phyloP scores from a whole-genome alignment of 1,140 invertebrate genomes.

The Tetramorium parvispinum region DNA sequence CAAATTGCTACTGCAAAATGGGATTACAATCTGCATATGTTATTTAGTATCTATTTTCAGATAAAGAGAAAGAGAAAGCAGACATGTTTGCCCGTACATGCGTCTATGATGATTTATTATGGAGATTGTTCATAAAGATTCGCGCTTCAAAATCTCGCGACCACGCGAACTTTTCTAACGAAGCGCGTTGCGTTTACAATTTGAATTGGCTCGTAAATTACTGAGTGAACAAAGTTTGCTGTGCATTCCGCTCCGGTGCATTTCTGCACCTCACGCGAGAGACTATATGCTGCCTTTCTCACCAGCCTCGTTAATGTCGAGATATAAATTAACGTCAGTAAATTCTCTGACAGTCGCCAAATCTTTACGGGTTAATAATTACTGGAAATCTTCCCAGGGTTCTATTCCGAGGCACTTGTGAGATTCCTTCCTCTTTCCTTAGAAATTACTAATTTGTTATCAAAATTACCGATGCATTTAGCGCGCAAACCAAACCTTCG shows the following conservation, averaged over 20 bases:
- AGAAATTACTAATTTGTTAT: slow-evolving; percentile 40
- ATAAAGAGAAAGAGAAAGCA: not conserved
- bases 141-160: slow-evolving; percentile 36
- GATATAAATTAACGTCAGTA: slow-evolving; percentile 44
- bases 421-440: not conserved
- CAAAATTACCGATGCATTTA: slow-evolving; percentile 28
- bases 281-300: slow-evolving; percentile 19
- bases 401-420: not conserved
- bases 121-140: slow-evolving; percentile 37
- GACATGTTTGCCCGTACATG: not conserved
- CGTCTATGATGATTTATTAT: slow-evolving; percentile 31
- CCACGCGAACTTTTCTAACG: slow-evolving; percentile 43
- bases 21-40: slow-evolving; percentile 25
- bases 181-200: slow-evolving; percentile 39
- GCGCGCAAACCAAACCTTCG: slow-evolving; percentile 27
- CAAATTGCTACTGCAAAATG: not conserved
- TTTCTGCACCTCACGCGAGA: slow-evolving; percentile 22
- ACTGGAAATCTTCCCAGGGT: not conserved
- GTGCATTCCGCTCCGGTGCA: slow-evolving; percentile 21
- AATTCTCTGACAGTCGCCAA: slow-evolving; percentile 9
- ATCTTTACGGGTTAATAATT: slow-evolving; percentile 29
- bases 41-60: not conserved
- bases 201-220: slow-evolving; percentile 55
- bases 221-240: slow-evolving; percentile 43
- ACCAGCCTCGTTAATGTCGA: slow-evolving; percentile 33